Conservation (phyloP, 2,113 vertebrate genomes). For the Benitochromis conjunctus region DNA sequence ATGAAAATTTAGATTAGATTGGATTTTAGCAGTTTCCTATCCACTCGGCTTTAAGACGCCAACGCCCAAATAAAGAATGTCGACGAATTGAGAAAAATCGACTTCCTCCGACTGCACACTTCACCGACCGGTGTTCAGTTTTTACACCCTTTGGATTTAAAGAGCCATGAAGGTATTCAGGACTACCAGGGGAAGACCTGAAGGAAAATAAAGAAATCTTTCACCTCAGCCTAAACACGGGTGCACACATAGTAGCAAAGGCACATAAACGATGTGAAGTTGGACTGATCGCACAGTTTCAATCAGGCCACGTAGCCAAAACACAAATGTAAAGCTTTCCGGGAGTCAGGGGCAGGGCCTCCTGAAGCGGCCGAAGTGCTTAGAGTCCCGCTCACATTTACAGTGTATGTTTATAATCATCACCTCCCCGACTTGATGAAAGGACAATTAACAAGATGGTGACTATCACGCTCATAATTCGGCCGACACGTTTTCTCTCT, state of each 20-base stretch:
- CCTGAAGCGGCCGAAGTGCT: neutral
- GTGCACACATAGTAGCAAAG: slow-evolving; percentile 25
- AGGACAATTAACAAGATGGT: slow-evolving; percentile 44
- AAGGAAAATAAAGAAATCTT: slow-evolving; percentile 61
- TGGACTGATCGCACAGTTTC: slow-evolving; percentile 32
- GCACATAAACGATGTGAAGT: slow-evolving; percentile 54
- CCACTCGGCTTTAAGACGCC: neutral
- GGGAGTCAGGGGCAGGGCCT: neutral
- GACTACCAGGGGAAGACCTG: neutral
- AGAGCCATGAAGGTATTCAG: slow-evolving; percentile 17
- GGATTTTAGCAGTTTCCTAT: slow-evolving; percentile 38
- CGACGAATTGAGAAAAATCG: neutral
- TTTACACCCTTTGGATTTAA: neutral
- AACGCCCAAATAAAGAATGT: slow-evolving; percentile 51
- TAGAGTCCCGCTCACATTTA: slow-evolving; percentile 8
- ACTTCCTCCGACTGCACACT: neutral
- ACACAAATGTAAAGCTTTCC: slow-evolving; percentile 50
- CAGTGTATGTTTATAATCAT: neutral
- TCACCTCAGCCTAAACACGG: slow-evolving; percentile 58
- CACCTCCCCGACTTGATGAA: slow-evolving; percentile 23
- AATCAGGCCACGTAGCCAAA: slow-evolving; percentile 55
- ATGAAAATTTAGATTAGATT: slow-evolving; percentile 38
- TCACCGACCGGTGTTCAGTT: neutral
- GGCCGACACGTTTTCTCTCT: neutral
- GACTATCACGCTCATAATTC: slow-evolving; percentile 14